Evolutionary conservation across 2,888 invertebrate genomes (phyloP).

Genomic region (Netelia fuscicornis): DNA sequence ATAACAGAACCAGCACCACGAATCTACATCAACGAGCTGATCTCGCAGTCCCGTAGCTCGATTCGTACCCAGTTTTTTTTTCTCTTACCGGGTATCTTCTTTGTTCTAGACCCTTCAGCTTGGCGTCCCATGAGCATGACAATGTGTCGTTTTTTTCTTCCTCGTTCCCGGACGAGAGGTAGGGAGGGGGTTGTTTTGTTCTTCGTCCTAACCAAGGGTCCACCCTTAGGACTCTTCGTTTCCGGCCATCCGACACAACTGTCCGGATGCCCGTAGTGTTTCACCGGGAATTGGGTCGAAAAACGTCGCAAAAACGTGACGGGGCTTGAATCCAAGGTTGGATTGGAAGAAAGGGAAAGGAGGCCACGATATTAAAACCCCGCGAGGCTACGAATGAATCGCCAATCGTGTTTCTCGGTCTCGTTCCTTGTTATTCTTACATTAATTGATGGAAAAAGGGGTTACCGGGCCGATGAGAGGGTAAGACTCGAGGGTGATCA

Average conservation of each 20-base stretch:
- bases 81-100: conserved; percentile 72
- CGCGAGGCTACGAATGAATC: conserved; percentile 36
- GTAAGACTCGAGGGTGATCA: conserved; percentile 27
- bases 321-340: background rate
- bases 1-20: conserved; percentile 34
- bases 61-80: conserved; percentile 83
- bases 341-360: background rate
- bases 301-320: conserved; percentile 1
- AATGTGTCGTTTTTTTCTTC: conserved; percentile 83
- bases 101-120: conserved; percentile 82
- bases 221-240: conserved; percentile 67
- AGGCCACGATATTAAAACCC: background rate
- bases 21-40: conserved; percentile 60
- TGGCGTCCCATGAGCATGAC: conserved; percentile 78
- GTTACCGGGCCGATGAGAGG: conserved; percentile 58
- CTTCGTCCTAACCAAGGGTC: conserved; percentile 49
- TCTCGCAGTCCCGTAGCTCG: conserved; percentile 63
- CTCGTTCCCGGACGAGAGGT: conserved; percentile 73
- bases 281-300: background rate
- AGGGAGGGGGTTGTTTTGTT: conserved; percentile 38
- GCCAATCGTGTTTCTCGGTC: conserved; percentile 31
- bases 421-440: conserved; percentile 61
- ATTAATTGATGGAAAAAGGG: conserved; percentile 66
- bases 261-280: background rate
- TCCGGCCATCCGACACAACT: conserved; percentile 8